Percentiles rank a stretch among this genome's conserved stretches.
phyloP scores from a whole-genome alignment of 2,113 vertebrate genomes.

The Rhinoderma darwinii region DNA sequence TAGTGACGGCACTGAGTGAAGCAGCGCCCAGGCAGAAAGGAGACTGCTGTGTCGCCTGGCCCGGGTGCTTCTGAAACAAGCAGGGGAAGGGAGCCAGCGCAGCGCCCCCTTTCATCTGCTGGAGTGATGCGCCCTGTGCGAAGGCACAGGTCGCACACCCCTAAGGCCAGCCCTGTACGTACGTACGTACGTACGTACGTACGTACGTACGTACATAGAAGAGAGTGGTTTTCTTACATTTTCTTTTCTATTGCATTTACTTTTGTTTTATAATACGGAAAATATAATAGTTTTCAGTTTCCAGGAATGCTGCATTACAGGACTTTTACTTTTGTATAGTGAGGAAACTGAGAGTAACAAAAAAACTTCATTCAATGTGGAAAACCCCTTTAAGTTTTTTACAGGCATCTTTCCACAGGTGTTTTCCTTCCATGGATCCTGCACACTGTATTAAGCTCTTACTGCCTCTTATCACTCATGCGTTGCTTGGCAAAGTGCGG shows the following conservation, averaged over 20 bases:
- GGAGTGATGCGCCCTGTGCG: no score
- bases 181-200: no score
- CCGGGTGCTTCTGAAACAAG: no score
- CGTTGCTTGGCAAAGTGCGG: conserved; percentile 71
- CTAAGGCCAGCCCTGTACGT: no score
- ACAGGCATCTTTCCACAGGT: conserved; percentile 18
- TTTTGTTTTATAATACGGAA: background rate
- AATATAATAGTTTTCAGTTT: background rate
- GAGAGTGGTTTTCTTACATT: no score
- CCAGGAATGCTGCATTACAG: background rate
- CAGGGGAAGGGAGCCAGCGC: no score
- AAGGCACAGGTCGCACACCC: no score
- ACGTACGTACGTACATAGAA: no score
- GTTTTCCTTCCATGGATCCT: conserved; percentile 32
- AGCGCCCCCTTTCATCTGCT: no score
- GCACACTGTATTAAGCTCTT: conserved; percentile 49
- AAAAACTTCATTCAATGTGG: background rate
- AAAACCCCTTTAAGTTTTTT: background rate
- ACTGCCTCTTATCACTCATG: conserved; percentile 75
- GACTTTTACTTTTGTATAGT: background rate
- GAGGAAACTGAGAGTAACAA: background rate
- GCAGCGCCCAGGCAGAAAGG: no score
- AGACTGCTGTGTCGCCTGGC: no score
- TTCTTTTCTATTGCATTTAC: background rate
- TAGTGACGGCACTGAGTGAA: no score